Evolutionary conservation across 2,888 invertebrate genomes (phyloP), one percentile per base, ranked within the genome.

Genomic region (Drosophila greeni): DNA sequence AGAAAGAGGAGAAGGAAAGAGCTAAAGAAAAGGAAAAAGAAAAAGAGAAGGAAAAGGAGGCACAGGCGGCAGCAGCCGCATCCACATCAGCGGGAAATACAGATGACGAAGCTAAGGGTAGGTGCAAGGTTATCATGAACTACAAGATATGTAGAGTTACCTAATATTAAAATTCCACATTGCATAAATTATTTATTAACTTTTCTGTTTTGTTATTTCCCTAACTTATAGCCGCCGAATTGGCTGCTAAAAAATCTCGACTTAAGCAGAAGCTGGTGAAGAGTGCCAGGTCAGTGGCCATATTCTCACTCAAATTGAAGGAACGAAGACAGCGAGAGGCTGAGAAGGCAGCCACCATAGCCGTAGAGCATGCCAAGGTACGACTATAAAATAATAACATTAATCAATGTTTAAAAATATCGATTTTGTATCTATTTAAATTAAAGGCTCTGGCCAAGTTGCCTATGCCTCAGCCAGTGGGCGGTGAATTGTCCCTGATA

Each of bases 401-500:
- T 1, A 24, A 24, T 7, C 24, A 24, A 23, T 34, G 3, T 3
- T 20, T 20, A 20, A 2, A 20, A 20, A 20, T 20, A 20, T 20
- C n/a, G n/a, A n/a, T 20, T 8, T 26, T 26, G 2, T 26, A 2
- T 12, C 1, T n/a, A 11, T 3, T 16, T 45, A 14, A 8, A 8
- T 68, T 68, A 0, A 20, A 93, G 92, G 88, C 87, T 76, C 83
- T 74, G 64, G 88, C 87, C 20, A 87, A 86, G 76, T 66, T 87
- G 62, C 87, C 87, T 5, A 75, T 87, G 58, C 90, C 89, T 0
- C 92, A 93, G 6, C 92, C 93, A 0, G 81, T 79, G 20, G 95
- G 95, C 8, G 95, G 95, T 9, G 95, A 95, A 87, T 89, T 96
- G 40, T 94, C 95, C 2, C 92, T 95, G 57, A 95, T 96, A 83